phyloP scores from a whole-genome alignment of 2,113 vertebrate genomes.

The Pseudopodoces humilis region DNA sequence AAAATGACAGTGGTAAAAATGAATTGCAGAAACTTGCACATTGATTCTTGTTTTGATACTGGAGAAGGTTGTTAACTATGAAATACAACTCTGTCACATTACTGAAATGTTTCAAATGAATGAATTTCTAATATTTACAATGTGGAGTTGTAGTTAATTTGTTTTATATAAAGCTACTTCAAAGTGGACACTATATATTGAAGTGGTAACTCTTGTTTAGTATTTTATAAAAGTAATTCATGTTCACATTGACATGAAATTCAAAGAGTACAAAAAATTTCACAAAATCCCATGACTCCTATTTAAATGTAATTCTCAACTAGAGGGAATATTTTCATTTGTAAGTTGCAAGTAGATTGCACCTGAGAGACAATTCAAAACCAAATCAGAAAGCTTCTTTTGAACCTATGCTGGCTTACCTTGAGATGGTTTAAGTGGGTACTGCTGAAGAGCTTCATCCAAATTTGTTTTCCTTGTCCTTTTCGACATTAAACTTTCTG shows the following conservation, averaged over 20 bases:
- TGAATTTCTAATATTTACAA: not conserved
- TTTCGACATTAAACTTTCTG: not conserved
- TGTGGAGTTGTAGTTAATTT: not conserved
- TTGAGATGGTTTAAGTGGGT: not conserved
- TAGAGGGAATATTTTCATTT: not conserved
- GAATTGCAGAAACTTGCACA: not conserved
- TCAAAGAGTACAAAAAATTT: not conserved
- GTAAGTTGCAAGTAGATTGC: not conserved
- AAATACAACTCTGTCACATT: not conserved
- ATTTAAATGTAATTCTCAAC: not conserved
- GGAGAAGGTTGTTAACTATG: not conserved
- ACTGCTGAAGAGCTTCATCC: not conserved
- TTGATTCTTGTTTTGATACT: not conserved
- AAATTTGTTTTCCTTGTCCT: not conserved
- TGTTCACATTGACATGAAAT: not conserved
- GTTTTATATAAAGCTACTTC: not conserved
- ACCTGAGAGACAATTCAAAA: not conserved
- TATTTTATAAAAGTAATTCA: not conserved
- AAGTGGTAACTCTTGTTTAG: not conserved
- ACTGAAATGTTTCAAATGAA: not conserved
- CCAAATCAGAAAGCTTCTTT: not conserved
- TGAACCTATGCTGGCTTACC: not conserved
- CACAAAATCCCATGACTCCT: not conserved
- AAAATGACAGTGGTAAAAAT: not conserved
- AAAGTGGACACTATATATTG: not conserved